Evolutionary conservation across 2,797 vertebrate genomes (phyloP).

Genomic region (Chelidonichthys spinosus): DNA sequence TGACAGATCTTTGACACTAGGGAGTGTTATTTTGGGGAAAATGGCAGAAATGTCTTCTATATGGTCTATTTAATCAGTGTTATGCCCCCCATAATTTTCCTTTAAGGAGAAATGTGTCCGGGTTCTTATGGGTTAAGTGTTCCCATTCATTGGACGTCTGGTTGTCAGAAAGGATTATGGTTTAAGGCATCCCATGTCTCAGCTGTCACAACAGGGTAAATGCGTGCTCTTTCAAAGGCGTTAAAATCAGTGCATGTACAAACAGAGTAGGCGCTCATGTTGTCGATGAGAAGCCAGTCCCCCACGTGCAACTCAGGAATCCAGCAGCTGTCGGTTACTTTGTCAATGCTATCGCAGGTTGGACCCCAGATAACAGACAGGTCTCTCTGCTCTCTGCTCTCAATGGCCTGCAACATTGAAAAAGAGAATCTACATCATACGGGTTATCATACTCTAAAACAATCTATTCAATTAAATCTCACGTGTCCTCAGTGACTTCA

Average conservation of each 20-base stretch:
- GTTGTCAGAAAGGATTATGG: neutral
- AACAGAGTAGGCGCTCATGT: conserved; percentile 84
- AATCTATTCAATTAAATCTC: neutral
- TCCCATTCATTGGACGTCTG: neutral
- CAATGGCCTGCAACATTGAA: conserved; percentile 16
- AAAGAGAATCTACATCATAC: neutral
- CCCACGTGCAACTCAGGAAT: conserved; percentile 79
- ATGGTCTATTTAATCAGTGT: too few relatives aligned
- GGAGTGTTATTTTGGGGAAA: too few relatives aligned
- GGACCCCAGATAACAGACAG: conserved; percentile 82
- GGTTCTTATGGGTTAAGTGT: neutral
- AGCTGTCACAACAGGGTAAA: conserved; percentile 32
- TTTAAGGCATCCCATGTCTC: conserved; percentile 5
- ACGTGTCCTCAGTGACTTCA: neutral
- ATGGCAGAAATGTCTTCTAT: too few relatives aligned
- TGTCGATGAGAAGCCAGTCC: conserved; percentile 85
- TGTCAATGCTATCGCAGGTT: conserved; percentile 46
- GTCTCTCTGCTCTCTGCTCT: conserved; percentile 12
- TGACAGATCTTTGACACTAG: too few relatives aligned
- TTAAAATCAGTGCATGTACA: conserved; percentile 11
- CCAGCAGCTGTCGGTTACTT: conserved; percentile 63
- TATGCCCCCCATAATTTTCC: too few relatives aligned
- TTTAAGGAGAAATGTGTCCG: too few relatives aligned
- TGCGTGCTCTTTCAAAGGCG: conserved; percentile 9
- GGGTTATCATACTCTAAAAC: neutral